These are phyloP conservation scores for Ptiloglossa arizonensis DNA, from an alignment of 1,140 invertebrate species.

Conservation along the genomic window DNA sequence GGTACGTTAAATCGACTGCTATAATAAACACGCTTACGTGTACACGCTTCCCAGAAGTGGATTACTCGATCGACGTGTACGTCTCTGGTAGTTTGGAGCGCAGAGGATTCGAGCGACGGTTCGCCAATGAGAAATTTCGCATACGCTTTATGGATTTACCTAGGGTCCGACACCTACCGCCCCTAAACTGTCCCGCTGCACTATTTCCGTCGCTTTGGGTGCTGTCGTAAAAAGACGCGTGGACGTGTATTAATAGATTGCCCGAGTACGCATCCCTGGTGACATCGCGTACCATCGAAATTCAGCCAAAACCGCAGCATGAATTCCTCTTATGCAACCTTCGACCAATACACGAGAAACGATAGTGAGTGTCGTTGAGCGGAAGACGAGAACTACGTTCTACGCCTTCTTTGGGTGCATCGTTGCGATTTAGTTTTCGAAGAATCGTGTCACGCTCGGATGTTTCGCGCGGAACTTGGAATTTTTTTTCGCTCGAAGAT, in stretches of 20 bases:
- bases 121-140: neutral
- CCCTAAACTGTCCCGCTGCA: slow-evolving; percentile 60
- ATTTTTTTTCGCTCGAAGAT: too few relatives aligned
- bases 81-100: too few relatives aligned
- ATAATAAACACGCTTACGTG: too few relatives aligned
- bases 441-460: neutral
- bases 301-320: slow-evolving; percentile 51
- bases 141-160: slow-evolving; percentile 33
- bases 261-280: slow-evolving; percentile 53
- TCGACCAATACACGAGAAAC: slow-evolving; percentile 11
- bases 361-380: slow-evolving; percentile 17
- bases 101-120: too few relatives aligned
- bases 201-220: slow-evolving; percentile 67
- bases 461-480: too few relatives aligned
- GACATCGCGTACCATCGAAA: slow-evolving; percentile 61
- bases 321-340: slow-evolving; percentile 58
- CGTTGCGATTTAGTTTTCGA: slow-evolving; percentile 19
- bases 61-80: too few relatives aligned
- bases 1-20: too few relatives aligned
- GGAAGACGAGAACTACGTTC: neutral
- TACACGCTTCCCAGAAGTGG: too few relatives aligned
- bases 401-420: neutral
- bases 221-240: slow-evolving; percentile 62
- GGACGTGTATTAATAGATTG: slow-evolving; percentile 65
- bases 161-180: slow-evolving; percentile 38